Evolutionary conservation across 2,888 invertebrate genomes (phyloP).

Genomic region (Agonum fuliginosum): DNA sequence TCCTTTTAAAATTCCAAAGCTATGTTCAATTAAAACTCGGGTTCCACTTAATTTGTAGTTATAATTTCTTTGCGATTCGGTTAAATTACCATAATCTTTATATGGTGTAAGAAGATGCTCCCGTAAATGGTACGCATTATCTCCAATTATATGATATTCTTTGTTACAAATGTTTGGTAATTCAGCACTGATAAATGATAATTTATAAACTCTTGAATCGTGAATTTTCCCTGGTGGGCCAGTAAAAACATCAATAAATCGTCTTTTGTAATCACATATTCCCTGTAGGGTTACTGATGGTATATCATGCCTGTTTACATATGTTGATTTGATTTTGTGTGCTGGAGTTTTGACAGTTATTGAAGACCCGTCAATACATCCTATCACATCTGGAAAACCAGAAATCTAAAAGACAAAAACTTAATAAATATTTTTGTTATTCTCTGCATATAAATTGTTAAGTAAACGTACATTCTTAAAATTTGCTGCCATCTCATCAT

Average conservation of each 20-base stretch:
- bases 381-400: too few relatives aligned
- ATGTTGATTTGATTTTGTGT: constrained; percentile 67
- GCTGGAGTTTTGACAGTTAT: constrained; percentile 65
- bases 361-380: too few relatives aligned
- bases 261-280: constrained; percentile 65
- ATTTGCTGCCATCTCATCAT: too few relatives aligned
- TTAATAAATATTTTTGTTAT: too few relatives aligned
- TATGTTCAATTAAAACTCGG: constrained; percentile 66
- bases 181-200: constrained; percentile 62
- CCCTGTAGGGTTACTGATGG: constrained; percentile 66
- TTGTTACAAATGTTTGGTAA: constrained; percentile 62
- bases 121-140: constrained; percentile 65
- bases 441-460: too few relatives aligned
- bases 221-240: constrained; percentile 67
- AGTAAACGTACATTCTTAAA: too few relatives aligned
- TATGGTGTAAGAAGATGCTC: constrained; percentile 65
- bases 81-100: constrained; percentile 65
- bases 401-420: too few relatives aligned
- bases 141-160: constrained; percentile 65
- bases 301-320: constrained; percentile 66
- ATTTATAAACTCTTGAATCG: constrained; percentile 64
- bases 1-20: too few relatives aligned
- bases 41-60: constrained; percentile 65
- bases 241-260: constrained; percentile 66
- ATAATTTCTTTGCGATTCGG: constrained; percentile 63